These are phyloP conservation scores for Melanotaenia parkinsoni DNA, from an alignment of 2,797 vertebrate species.

Conservation along the genomic window DNA sequence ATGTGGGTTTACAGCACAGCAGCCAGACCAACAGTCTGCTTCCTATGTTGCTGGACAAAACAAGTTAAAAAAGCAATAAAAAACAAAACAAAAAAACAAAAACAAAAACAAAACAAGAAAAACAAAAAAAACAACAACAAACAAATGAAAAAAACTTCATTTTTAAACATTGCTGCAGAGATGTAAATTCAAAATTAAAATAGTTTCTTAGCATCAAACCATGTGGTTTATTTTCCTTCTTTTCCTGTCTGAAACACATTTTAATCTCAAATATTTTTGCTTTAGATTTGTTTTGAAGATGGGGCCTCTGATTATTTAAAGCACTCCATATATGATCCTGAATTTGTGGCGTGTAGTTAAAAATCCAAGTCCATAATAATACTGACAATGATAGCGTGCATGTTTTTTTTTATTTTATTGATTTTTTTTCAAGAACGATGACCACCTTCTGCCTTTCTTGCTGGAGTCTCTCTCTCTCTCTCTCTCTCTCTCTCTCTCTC, in stretches of 20 bases:
- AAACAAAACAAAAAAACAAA: too few species aligned
- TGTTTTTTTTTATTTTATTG: slow-evolving; percentile 6
- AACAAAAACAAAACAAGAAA: too few species aligned
- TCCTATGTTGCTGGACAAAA: too few species aligned
- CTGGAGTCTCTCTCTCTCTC: neutral
- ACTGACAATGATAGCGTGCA: slow-evolving; percentile 34
- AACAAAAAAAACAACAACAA: too few species aligned
- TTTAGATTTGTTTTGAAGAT: slow-evolving; percentile 40
- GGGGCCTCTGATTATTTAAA: slow-evolving; percentile 25
- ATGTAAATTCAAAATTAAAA: slow-evolving; percentile 17
- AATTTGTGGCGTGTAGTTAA: slow-evolving; percentile 6
- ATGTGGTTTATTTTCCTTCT: neutral
- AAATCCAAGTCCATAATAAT: slow-evolving; percentile 35
- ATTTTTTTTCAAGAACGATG: slow-evolving; percentile 34
- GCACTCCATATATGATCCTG: slow-evolving; percentile 22
- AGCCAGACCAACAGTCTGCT: too few species aligned
- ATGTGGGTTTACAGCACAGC: too few species aligned
- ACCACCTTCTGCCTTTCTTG: neutral
- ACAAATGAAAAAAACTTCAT: too few species aligned
- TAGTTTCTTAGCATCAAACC: slow-evolving; percentile 22
- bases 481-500: too few species aligned
- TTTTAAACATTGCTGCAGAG: neutral
- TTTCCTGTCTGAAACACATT: slow-evolving; percentile 21
- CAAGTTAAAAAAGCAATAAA: too few species aligned
- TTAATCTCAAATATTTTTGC: slow-evolving; percentile 17